Conservation (phyloP, 2,797 vertebrate species). For the Rhincodon typus region DNA sequence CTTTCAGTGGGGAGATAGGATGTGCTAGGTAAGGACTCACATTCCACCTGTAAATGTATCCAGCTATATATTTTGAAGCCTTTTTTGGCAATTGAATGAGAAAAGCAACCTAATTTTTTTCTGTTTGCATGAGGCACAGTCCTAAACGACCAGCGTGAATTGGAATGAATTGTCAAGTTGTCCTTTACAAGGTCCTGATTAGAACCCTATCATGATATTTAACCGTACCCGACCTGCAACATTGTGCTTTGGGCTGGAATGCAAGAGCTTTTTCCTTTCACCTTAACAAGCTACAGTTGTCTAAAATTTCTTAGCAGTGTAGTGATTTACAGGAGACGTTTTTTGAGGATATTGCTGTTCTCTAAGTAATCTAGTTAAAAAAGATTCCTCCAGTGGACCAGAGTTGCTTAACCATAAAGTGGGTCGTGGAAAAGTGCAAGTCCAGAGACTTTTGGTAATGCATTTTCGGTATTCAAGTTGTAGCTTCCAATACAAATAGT, state of each 20-base stretch:
- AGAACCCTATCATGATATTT: not conserved
- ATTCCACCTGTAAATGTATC: not conserved
- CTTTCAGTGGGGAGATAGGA: not conserved
- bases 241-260: not conserved
- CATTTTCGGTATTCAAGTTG: not conserved
- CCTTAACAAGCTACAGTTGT: not conserved
- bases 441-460: not conserved
- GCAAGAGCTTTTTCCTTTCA: not conserved
- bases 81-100: not conserved
- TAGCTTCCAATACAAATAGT: not conserved
- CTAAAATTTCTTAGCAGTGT: not conserved
- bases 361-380: not conserved
- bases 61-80: not conserved
- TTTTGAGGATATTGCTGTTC: not conserved
- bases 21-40: not conserved
- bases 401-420: not conserved
- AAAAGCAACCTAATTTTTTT: not conserved
- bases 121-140: not conserved
- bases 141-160: not conserved
- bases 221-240: not conserved
- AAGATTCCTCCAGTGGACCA: not conserved
- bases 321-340: not conserved
- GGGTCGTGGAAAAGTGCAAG: not conserved
- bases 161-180: no score
- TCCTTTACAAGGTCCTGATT: not conserved